Evolutionary conservation across 2,888 invertebrate species (phyloP).

Genomic region (Lithosia quadra): DNA sequence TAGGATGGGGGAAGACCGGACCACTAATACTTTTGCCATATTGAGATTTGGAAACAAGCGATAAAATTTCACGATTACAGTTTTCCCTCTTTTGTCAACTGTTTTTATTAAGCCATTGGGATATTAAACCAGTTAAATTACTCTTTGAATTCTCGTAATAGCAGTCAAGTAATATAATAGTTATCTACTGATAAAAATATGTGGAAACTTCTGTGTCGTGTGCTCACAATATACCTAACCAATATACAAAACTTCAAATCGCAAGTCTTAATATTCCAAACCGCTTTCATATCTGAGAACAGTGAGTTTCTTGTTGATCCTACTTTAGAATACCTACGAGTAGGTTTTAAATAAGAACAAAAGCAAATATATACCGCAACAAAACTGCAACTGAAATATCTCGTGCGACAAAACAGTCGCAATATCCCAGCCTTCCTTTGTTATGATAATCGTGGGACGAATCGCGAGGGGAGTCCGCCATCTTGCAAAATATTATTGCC

Average conservation of each 20-base stretch:
- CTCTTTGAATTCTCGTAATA: background rate
- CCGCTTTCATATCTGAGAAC: background rate
- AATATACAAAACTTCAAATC: background rate
- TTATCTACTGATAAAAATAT: background rate
- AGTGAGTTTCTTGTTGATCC: background rate
- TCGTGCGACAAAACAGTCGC: slow-evolving; percentile 33
- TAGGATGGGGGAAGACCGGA: slow-evolving; percentile 30
- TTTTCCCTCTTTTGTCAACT: background rate
- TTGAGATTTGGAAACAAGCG: background rate
- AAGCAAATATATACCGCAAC: slow-evolving; percentile 13
- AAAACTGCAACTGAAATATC: slow-evolving; percentile 10
- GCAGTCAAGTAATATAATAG: background rate
- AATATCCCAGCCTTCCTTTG: slow-evolving; percentile 32
- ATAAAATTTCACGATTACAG: slow-evolving; percentile 1
- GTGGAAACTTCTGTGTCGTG: too few species aligned
- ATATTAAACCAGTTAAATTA: background rate
- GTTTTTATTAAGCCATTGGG: background rate
- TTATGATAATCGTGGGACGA: slow-evolving; percentile 46
- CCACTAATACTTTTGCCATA: slow-evolving; percentile 7
- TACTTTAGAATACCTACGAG: background rate
- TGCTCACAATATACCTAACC: background rate
- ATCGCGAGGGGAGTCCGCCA: slow-evolving; percentile 47
- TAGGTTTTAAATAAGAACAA: background rate
- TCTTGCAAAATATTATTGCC: slow-evolving; percentile 66
- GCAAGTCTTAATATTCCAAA: background rate